Evolutionary conservation across 2,797 vertebrate genomes (phyloP).

Genomic region (Paratrypauchen microcephalus): DNA sequence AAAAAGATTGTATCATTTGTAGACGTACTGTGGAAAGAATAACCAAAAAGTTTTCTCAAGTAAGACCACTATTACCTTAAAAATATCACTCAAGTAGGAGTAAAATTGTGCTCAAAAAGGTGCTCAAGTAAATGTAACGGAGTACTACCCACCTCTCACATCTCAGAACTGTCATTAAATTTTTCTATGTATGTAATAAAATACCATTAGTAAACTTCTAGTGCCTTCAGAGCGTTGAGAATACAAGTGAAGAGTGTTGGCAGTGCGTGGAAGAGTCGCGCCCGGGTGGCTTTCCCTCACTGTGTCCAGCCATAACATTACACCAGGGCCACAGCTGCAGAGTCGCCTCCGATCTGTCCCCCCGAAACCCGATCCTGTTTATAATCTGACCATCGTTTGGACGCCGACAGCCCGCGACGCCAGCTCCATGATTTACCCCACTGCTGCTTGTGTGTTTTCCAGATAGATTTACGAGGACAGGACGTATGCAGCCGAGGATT

Average conservation of each 20-base stretch:
- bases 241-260: slow-evolving; percentile 8
- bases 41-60: no score
- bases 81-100: no score
- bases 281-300: slow-evolving; percentile 32
- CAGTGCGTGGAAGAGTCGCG: slow-evolving; percentile 41
- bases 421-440: slow-evolving; percentile 69
- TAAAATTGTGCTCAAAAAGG: no score
- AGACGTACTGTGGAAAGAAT: no score
- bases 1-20: no score
- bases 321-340: slow-evolving; percentile 64
- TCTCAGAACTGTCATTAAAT: neutral
- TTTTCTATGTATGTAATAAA: neutral
- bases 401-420: slow-evolving; percentile 66
- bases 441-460: slow-evolving; percentile 39
- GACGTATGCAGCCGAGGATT: slow-evolving; percentile 47
- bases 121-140: no score
- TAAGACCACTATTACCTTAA: no score
- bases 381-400: slow-evolving; percentile 67
- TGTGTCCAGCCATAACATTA: slow-evolving; percentile 66
- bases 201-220: slow-evolving; percentile 4
- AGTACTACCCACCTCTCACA: no score
- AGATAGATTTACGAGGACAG: slow-evolving; percentile 65
- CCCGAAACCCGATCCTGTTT: slow-evolving; percentile 65
- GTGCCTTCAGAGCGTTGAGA: slow-evolving; percentile 14
- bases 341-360: slow-evolving; percentile 67